Conservation (phyloP, 2,797 vertebrate species). For the Oryzias dopingdopingensis region DNA sequence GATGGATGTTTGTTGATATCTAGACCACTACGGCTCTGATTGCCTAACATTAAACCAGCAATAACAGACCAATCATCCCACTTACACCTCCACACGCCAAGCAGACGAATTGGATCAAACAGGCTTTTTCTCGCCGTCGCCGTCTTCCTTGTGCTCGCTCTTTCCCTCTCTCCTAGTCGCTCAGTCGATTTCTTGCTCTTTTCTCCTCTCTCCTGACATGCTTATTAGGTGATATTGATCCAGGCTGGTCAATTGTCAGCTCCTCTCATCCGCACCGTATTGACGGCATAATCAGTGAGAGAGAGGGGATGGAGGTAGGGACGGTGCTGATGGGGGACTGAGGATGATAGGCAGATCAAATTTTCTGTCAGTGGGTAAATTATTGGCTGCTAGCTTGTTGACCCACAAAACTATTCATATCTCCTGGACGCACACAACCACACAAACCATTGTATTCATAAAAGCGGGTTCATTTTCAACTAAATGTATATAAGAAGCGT, state of each 20-base stretch:
- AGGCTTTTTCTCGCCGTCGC: conserved; percentile 66
- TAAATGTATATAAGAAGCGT: conserved; percentile 9
- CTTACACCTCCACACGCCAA: conserved; percentile 96
- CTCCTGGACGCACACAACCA: conserved; percentile 67
- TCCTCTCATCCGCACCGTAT: conserved; percentile 97
- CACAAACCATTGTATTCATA: conserved; percentile 33
- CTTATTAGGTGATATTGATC: conserved; percentile 99
- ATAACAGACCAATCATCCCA: conserved; percentile 99
- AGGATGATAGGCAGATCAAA: conserved; percentile 93
- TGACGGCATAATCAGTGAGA: conserved; percentile 95
- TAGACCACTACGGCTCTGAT: conserved; percentile 99
- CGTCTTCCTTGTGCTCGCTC: conserved; percentile 64
- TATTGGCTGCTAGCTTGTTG: conserved; percentile 96
- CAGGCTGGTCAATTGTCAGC: conserved; percentile 97
- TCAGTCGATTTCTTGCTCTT: conserved; percentile 73
- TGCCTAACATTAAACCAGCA: conserved; percentile 99
- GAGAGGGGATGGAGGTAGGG: conserved; percentile 67
- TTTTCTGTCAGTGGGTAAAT: conserved; percentile 97
- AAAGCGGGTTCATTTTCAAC: conserved; percentile 15
- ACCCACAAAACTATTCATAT: conserved; percentile 83
- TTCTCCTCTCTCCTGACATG: conserved; percentile 89
- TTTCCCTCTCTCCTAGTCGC: conserved; percentile 65
- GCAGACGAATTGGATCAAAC: conserved; percentile 97
- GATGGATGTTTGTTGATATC: conserved; percentile 99
- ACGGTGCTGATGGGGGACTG: conserved; percentile 64